These are phyloP conservation scores for Paracyprichromis sp. DNA, from an alignment of 2,113 vertebrate species.

Conservation along the genomic window DNA sequence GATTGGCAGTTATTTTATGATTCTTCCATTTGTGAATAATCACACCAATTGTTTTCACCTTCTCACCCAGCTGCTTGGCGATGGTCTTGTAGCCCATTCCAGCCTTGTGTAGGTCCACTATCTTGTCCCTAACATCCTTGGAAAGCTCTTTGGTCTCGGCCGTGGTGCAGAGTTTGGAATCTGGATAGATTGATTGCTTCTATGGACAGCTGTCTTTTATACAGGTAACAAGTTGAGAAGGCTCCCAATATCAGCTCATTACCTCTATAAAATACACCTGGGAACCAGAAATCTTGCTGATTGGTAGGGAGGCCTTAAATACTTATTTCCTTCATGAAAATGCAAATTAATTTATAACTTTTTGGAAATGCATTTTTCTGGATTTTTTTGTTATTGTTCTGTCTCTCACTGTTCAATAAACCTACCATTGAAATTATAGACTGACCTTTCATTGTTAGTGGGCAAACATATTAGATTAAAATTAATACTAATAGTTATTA, in stretches of 20 bases:
- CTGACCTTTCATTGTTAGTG: not conserved
- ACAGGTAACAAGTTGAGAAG: not conserved
- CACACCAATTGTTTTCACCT: not conserved
- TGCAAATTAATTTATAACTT: not conserved
- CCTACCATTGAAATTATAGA: not conserved
- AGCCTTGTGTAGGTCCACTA: not conserved
- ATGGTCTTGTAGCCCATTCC: not conserved
- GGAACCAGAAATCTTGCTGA: not conserved
- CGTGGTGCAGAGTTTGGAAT: accelerated
- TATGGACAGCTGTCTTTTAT: not conserved
- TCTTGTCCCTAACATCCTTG: not conserved
- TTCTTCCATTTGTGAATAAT: not conserved
- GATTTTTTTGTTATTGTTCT: not conserved
- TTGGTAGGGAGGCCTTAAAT: not conserved
- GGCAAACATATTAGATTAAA: not conserved
- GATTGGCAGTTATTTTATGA: not conserved
- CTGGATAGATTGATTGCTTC: not conserved
- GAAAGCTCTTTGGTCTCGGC: not conserved
- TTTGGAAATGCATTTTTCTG: not conserved
- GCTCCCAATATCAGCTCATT: not conserved
- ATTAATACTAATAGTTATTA: not conserved
- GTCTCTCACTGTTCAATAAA: not conserved
- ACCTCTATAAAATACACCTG: not conserved
- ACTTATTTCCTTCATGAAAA: not conserved
- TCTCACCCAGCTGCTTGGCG: not conserved